Base-by-base conservation (phyloP, 2,888 invertebrate genomes). In the Thecocarcelia acutangulata region DNA sequence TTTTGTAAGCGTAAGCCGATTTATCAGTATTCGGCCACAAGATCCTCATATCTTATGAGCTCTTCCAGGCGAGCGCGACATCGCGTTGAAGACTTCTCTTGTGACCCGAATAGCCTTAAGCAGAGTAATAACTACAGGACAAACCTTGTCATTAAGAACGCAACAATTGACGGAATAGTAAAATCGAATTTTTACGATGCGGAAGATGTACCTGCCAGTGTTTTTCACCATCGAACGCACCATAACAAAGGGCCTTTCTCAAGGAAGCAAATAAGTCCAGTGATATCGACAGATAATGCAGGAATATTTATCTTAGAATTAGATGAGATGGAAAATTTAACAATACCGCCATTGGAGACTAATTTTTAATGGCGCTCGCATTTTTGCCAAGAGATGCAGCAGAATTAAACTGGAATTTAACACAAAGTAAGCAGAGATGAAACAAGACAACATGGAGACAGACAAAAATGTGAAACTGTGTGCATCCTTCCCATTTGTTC, bases 1-100 rank as follows among this genome's bases (percentile, higher is more conserved):
- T 83, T 90, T 80, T 86, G 86, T 24, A 86, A 87, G 0, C 85
- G 86, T 0, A 78, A 84, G 0, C 85, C 85, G 1, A 84, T 88
- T 2, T 82, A 87, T 6, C 86, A 88, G 28, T 86, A 87, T n/a
- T 89, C 90, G 19, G 88, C 89, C 21, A 84, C 84, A 46, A 86
- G 87, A 15, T 90, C 90, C 4, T 88, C 90, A 0, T 87, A 86
- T 50, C 80, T 87, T 40, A 88, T 86, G 0, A 85, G 88, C 13
- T 87, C 87, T 15, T 87, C 89, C 2, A 86, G 85, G 3, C 85
- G 87, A 0, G 2, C 9, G 4, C 56, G 28, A 3, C 1, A 66
- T 66, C 64, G 37, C 28, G 64, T 72, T 0, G 79, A 15, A 1
- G 19, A 28, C 13, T 21, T 0, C 5, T 12, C 9, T 4, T 17